phyloP scores from a whole-genome alignment of 2,113 vertebrate species.

The Sander vitreus region DNA sequence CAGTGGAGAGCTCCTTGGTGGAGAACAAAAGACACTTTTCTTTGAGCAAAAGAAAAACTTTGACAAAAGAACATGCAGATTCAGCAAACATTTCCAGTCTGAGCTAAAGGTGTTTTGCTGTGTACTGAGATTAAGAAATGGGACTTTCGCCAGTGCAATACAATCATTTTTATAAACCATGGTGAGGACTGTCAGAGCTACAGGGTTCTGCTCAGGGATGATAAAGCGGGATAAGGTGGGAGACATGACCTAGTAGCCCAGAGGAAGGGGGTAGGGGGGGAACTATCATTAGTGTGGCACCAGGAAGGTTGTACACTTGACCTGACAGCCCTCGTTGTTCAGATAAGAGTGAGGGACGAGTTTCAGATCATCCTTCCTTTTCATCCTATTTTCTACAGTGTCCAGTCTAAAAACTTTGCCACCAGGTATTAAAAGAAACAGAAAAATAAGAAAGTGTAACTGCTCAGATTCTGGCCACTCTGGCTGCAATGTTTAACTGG shows the following conservation, averaged over 20 bases:
- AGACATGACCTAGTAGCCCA: constrained; percentile 73
- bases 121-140: constrained; percentile 31
- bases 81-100: constrained; percentile 33
- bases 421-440: constrained; percentile 6
- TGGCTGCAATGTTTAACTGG: constrained; percentile 15
- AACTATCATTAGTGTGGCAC: constrained; percentile 79
- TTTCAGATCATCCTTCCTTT: constrained; percentile 40
- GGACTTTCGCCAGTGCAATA: constrained; percentile 37
- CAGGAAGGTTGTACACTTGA: constrained; percentile 79
- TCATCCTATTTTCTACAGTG: constrained; percentile 12
- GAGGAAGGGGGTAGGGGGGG: constrained; percentile 52
- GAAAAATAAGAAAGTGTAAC: background rate
- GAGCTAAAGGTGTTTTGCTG: constrained; percentile 15
- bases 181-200: constrained; percentile 45
- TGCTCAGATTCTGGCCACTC: constrained; percentile 1
- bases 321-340: constrained; percentile 68
- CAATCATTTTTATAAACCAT: constrained; percentile 35
- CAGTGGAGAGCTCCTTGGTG: background rate
- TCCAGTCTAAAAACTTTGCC: background rate
- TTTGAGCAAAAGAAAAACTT: constrained; percentile 6
- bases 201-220: constrained; percentile 61
- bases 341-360: constrained; percentile 82
- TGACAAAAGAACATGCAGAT: constrained; percentile 55
- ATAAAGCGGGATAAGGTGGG: constrained; percentile 49
- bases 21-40: constrained; percentile 43